A percentile compares a stretch with the other conserved stretches of the same genome.
Evolutionary conservation across 1,140 invertebrate species (phyloP).

Genomic region (Parapsyche elsis): DNA sequence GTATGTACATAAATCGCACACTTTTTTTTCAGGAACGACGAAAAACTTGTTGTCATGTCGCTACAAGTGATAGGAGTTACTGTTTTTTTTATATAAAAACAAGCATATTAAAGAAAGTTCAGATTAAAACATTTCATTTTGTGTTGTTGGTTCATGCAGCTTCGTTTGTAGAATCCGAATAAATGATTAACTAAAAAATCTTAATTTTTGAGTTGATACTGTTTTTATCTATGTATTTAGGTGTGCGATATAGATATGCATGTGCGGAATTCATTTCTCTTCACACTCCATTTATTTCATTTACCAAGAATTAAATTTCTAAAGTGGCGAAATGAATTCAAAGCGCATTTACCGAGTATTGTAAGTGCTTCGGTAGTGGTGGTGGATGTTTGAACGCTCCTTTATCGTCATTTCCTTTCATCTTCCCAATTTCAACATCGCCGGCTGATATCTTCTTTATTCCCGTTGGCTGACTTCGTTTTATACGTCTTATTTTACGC

Average conservation of each 20-base stretch:
- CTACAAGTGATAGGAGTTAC: too few relatives aligned
- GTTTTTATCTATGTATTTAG: too few relatives aligned
- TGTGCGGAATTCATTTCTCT: background rate
- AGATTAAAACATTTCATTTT: too few relatives aligned
- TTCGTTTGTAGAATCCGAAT: too few relatives aligned
- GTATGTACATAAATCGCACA: too few relatives aligned
- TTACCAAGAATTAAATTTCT: background rate
- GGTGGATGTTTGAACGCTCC: background rate
- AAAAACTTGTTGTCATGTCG: too few relatives aligned
- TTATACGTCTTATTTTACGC: background rate
- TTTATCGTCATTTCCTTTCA: slow-evolving; percentile 8
- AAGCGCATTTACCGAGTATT: background rate
- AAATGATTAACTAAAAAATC: too few relatives aligned
- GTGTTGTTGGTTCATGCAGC: too few relatives aligned
- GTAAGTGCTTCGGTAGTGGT: background rate
- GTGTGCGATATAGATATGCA: background rate
- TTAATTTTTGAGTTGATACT: too few relatives aligned
- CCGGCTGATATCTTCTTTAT: background rate
- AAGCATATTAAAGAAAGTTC: too few relatives aligned
- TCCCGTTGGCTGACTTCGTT: slow-evolving; percentile 2
- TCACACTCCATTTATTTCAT: background rate
- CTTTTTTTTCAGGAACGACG: too few relatives aligned
- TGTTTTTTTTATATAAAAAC: too few relatives aligned
- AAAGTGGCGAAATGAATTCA: slow-evolving; percentile 1
- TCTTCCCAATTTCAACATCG: background rate